phyloP scores from a whole-genome alignment of 1,140 invertebrate species.

The Varroa destructor region DNA sequence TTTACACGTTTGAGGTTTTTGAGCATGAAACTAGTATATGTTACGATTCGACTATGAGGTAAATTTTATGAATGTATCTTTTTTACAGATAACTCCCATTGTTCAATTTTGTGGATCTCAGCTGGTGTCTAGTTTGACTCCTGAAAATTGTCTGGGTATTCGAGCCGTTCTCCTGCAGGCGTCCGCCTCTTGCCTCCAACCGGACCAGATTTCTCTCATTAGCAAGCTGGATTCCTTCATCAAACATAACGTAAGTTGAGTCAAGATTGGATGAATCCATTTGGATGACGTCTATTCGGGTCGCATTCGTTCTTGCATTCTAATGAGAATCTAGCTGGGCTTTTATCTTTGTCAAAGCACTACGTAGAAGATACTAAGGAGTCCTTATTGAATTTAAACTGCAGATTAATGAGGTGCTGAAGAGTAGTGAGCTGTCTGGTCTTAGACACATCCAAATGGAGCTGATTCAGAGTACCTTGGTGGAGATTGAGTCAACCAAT shows the following conservation, averaged over 20 bases:
- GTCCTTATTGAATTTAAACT: conserved; percentile 32
- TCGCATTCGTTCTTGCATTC: background rate
- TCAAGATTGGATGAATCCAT: background rate
- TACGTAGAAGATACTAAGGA: background rate
- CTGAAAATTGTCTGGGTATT: conserved; percentile 53
- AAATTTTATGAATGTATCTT: conserved; percentile 42
- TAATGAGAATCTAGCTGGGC: background rate
- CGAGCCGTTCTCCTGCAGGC: conserved; percentile 50
- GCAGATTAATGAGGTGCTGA: conserved; percentile 49
- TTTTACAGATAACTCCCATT: conserved; percentile 52
- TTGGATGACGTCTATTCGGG: background rate
- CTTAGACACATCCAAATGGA: conserved; percentile 54
- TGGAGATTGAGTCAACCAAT: conserved; percentile 49
- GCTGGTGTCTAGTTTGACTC: conserved; percentile 52
- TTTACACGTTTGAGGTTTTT: conserved; percentile 35
- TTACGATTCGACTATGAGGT: too few species aligned
- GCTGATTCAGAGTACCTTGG: conserved; percentile 50
- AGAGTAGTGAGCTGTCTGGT: conserved; percentile 47
- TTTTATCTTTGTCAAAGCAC: conserved; percentile 5
- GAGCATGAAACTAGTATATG: too few species aligned
- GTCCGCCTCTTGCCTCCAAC: conserved; percentile 15
- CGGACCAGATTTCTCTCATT: background rate
- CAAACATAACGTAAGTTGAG: conserved; percentile 49
- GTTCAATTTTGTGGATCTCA: conserved; percentile 55
- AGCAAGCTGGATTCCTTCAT: conserved; percentile 54